Base-by-base conservation (phyloP, 2,113 vertebrate genomes). In the Platichthys flesus region DNA sequence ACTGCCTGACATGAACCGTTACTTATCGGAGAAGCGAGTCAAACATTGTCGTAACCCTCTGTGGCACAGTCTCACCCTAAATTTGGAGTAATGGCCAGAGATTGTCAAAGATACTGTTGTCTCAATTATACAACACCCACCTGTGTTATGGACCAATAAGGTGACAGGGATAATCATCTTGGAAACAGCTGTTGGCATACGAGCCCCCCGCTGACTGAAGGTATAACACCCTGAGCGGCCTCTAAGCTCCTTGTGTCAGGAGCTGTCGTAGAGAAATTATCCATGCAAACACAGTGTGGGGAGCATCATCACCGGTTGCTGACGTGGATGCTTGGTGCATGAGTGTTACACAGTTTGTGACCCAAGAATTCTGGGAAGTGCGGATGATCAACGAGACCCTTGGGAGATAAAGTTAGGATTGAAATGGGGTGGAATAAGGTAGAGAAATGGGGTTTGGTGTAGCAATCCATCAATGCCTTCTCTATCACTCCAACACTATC, bases 11-110 rank as follows among this genome's bases (percentile, higher is more conserved):
- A 24, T 79, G 61, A 79, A 52, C 64, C 69, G 2, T 84, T 74
- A 84, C 68, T 78, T 79, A 65, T 81, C 67, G 42, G 40, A 73
- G 62, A 67, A 74, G 63, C 35, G 79, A 28, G 75, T 79, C 79
- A 70, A 71, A 82, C 79, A 15, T 47, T 9, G 35, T 12, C 5
- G 0, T 51, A 64, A 64, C 47, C 57, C 49, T 2, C 64, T 52
- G 31, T 79, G 75, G 8, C 76, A 76, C 31, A 72, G 26, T 72
- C 68, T 67, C 72, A 28, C 18, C 55, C 63, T 71, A 45, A 49
- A 63, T 21, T 64, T 51, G 12, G 61, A 80, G 57, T 64, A 23
- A 64, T 77, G 56, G 40, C 52, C 16, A 37, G 24, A 15, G 26
- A 15, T 67, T 58, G 67, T 76, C 77, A 70, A 9, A 40, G 55